phyloP scores from a whole-genome alignment of 1,140 invertebrate genomes.

The Drosophila navojoa region DNA sequence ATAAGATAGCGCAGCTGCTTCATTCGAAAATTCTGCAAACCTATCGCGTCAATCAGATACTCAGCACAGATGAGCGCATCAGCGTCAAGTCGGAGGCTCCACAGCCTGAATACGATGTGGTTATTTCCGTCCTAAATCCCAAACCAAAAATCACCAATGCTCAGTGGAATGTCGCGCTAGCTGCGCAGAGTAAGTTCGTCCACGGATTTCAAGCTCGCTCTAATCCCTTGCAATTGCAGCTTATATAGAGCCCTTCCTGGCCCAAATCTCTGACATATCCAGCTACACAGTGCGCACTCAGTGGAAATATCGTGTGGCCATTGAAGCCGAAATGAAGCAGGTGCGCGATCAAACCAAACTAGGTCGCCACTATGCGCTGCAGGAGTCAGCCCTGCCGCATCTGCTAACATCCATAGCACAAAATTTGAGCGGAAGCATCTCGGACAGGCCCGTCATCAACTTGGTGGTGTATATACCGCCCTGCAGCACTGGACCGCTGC shows the following conservation, averaged over 20 bases:
- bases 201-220: not conserved
- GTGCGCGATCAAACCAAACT: slow-evolving; percentile 84
- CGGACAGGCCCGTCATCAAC: slow-evolving; percentile 92
- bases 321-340: slow-evolving; percentile 88
- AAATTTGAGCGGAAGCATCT: slow-evolving; percentile 92
- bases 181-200: slow-evolving; percentile 85
- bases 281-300: slow-evolving; percentile 93
- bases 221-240: slow-evolving; percentile 84
- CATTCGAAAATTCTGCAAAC: slow-evolving; percentile 71
- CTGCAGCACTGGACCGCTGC: slow-evolving; percentile 89
- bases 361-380: slow-evolving; percentile 86
- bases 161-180: slow-evolving; percentile 88
- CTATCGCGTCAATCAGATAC: slow-evolving; percentile 73
- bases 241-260: slow-evolving; percentile 89
- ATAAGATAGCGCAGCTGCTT: slow-evolving; percentile 62
- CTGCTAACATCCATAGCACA: slow-evolving; percentile 93
- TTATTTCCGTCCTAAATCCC: slow-evolving; percentile 91
- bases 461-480: slow-evolving; percentile 92
- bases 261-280: slow-evolving; percentile 87
- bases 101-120: slow-evolving; percentile 88
- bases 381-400: slow-evolving; percentile 88
- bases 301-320: slow-evolving; percentile 92
- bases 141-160: slow-evolving; percentile 88
- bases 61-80: slow-evolving; percentile 61
- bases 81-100: slow-evolving; percentile 69